Evolutionary conservation across 2,888 invertebrate species (phyloP), one percentile per base, ranked within the genome.

Genomic region (Phyto melanocephala): DNA sequence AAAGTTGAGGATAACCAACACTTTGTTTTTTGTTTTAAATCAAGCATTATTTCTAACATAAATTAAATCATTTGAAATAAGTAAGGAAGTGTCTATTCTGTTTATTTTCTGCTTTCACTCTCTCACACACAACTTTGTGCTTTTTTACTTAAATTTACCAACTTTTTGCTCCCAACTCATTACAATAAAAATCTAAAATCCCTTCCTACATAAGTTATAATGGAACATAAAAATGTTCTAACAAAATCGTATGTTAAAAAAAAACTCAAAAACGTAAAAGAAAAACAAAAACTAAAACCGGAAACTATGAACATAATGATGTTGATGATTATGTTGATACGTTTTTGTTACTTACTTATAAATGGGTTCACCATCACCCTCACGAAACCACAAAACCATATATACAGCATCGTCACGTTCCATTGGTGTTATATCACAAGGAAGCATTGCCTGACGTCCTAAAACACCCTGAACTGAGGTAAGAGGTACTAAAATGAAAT

Each of bases 341-440:
- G 22, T 60, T 67, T 28, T 6, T 67, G 58, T 56, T 75, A 86
- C 91, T 92, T 91, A 97, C 97, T 96, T 96, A 92, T 96, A 97
- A 83, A 97, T 92, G 28, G 96, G 96, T 88, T 96, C 96, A 37
- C 95, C 95, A 86, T 95, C 95, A 47, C 95, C 94, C 90, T 96
- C 96, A 88, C 96, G 96, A 92, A 96, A 97, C 97, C 97, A 97
- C 42, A 97, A 93, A 85, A 97, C 96, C 96, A 96, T 96, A 88
- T 95, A 95, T 71, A 96, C 96, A 28, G 95, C 94, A 91, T 96
- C 96, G 87, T 96, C 94, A 71, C 94, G 93, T 87, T 95, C 94
- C 85, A 94, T 93, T 8, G 97, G 95, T 86, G 94, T 94, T 85
- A 97, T 96, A 92, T 97, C 96, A 91, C 97, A 97, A 11, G 97